Evolutionary conservation across 2,113 vertebrate genomes (phyloP), one percentile per base, ranked within the genome.

Genomic region (Cercopithecus mona): DNA sequence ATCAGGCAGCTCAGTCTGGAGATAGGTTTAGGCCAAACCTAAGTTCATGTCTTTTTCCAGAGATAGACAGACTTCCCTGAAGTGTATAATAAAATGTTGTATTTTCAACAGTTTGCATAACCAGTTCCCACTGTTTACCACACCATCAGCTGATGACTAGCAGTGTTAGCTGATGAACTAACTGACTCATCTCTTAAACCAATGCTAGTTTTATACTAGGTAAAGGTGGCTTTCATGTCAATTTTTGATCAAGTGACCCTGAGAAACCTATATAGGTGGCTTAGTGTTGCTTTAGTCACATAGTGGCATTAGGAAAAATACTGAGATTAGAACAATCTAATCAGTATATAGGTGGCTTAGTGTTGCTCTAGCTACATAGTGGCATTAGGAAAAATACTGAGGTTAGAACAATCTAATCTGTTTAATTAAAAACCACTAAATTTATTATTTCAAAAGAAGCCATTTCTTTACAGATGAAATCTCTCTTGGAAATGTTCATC

Each of bases 341-440:
- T 61, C 10, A 82, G 13, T 90, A 45, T 52, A 30, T 1, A 97
- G 80, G 59, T 76, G 92, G 61, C 50, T 40, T 92, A 90, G 48
- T 55, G 16, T 83, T 81, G 76, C 11, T 70, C 48, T 72, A 97
- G 48, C 90, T 98, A 90, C 96, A 70, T 38, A 96, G 81, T 94
- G 72, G 85, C 79, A 84, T 96, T 93, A 75, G 38, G 45, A 11
- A 66, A 48, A 40, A 50, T 92, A 68, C 50, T 87, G 9, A 93
- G 48, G 27, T 17, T 88, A 72, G 18, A 88, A 91, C 3, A 38
- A 68, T 55, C 35, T 94, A 73, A 86, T 61, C 10, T 86, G 13
- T 40, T 97, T 88, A 82, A 30, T 48, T 97, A 35, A 90, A 72
- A 84, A 88, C 23, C 1, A 35, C 9, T 17, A 90, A 52, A 0